Evolutionary conservation across 2,888 invertebrate species (phyloP).

Genomic region (Aporophyla lueneburgensis): DNA sequence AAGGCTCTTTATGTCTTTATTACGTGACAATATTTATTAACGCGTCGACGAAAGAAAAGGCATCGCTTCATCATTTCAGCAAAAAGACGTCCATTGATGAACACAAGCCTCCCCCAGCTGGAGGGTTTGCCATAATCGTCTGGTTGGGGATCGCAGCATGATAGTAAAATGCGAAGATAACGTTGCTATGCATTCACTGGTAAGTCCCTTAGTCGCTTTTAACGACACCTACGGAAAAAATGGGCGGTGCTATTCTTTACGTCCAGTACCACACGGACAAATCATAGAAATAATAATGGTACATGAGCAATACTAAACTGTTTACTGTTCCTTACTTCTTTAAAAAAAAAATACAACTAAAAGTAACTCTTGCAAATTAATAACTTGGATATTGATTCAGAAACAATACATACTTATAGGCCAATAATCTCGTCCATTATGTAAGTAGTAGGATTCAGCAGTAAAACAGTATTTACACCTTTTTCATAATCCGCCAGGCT

Average conservation of each 20-base stretch:
- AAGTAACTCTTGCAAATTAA: background rate
- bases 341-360: background rate
- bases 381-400: background rate
- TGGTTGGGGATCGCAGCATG: no score
- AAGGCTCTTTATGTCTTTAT: background rate
- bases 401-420: background rate
- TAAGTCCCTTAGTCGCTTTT: no score
- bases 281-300: background rate
- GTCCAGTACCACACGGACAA: no score
- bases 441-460: background rate
- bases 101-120: no score
- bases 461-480: background rate
- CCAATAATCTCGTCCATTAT: background rate
- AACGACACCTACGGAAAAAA: no score
- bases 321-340: no score
- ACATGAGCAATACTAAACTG: background rate
- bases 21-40: no score
- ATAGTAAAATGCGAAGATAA: no score
- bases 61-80: background rate
- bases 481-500: background rate
- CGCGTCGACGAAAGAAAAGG: background rate
- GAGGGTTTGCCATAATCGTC: no score
- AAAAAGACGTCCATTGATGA: no score
- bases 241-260: no score
- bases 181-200: no score